Evolutionary conservation across 92 coral and sea anemone species (phyloP).

Genomic region (Porites divaricata): DNA sequence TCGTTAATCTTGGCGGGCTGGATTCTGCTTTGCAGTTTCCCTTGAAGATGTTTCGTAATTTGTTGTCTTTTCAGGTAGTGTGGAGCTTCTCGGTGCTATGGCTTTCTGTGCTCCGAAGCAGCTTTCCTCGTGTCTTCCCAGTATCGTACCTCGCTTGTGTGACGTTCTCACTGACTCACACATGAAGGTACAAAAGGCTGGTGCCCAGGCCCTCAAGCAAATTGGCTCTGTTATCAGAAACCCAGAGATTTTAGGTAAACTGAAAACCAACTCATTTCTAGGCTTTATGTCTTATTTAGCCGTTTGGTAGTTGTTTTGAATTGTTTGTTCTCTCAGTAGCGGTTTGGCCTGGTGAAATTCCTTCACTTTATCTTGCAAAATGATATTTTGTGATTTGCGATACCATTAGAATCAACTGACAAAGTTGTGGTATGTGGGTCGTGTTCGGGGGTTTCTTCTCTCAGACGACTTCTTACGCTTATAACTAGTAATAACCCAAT

Average conservation of each 20-base stretch:
- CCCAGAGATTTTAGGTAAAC: conserved; percentile 94
- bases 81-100: conserved; percentile 98
- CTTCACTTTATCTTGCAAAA: no score
- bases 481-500: no score
- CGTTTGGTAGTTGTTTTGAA: background rate
- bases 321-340: background rate
- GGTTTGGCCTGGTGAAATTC: no score
- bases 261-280: no score
- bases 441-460: background rate
- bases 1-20: background rate
- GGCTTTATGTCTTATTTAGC: no score
- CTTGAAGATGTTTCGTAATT: background rate
- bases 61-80: conserved; percentile 77
- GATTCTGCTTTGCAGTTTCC: background rate
- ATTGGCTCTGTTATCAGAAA: conserved; percentile 97
- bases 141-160: conserved; percentile 95
- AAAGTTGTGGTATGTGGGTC: background rate
- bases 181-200: conserved; percentile 93
- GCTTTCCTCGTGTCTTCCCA: conserved; percentile 95
- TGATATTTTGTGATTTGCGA: background rate
- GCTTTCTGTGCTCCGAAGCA: conserved; percentile 99
- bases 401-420: background rate
- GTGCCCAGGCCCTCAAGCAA: conserved; percentile 96
- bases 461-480: background rate
- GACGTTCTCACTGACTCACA: conserved; percentile 97